Evolutionary conservation across 2,888 invertebrate species (phyloP), one percentile per base, ranked within the genome.

Genomic region (Baronia brevicornis): DNA sequence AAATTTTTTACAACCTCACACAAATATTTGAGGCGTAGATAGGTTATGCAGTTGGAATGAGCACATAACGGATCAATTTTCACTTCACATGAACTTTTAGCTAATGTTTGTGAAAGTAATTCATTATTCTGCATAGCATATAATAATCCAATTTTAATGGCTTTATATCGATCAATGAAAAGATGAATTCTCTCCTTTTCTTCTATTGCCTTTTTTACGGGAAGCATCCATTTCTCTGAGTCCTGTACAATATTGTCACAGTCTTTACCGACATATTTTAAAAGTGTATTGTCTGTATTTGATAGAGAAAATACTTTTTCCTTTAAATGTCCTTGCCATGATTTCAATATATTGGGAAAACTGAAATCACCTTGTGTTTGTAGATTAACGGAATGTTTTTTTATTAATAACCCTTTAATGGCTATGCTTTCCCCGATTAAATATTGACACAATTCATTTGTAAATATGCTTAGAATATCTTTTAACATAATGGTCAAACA

Each of bases 351-450:
- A 34, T 78, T 64, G 5, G 89, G 86, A 63, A 91, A 89, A 70
- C 89, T 90, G 3, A 90, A 66, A 41, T 92, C 92, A 4, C 91
- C 92, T 22, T 79, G 62, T 18, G 60, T 57, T 32, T 71, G 56
- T 3, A 90, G 62, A 44, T 88, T 86, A 43, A 87, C 86, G 1
- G 66, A 78, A 51, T 91, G 89, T 51, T 84, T 84, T 64, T 88
- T 88, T 18, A 91, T 50, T 36, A 80, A 50, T 28, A 69, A 49
- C 31, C 64, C 60, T 36, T 49, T 55, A 3, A 32, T 26, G 19
- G 38, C 38, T 25, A 52, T 50, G 4, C 39, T 39, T 21, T 56
- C 41, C 2, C 54, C 53, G 5, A 64, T 52, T 36, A 79, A 18
- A 44, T 48, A 70, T 2, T 33, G 21, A 44, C 63, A 67, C 18